These are phyloP conservation scores for Radopholus similis DNA, from an alignment of 1,140 invertebrate genomes.

Conservation along the genomic window DNA sequence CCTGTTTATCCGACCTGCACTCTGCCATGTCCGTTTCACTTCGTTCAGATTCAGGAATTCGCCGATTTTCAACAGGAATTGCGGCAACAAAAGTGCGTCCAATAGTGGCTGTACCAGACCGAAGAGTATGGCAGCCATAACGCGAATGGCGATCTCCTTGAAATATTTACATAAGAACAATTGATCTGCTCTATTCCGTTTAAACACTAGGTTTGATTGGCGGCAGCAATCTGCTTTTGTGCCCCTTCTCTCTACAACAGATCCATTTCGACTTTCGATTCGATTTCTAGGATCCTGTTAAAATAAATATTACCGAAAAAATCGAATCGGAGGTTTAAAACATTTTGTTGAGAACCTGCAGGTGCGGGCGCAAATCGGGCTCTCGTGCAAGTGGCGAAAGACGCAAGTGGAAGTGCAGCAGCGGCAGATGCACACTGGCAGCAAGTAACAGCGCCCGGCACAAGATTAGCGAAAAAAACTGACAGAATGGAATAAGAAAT, in stretches of 20 bases:
- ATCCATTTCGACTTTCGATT: too few species aligned
- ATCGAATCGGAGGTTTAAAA: too few species aligned
- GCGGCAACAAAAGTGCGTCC: not conserved
- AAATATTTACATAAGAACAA: not conserved
- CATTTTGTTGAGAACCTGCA: too few species aligned
- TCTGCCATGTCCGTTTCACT: constrained; percentile 34
- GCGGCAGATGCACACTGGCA: not conserved
- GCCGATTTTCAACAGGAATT: constrained; percentile 18
- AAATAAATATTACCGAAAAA: too few species aligned
- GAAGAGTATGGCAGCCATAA: too few species aligned
- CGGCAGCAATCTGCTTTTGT: too few species aligned
- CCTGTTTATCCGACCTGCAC: constrained; percentile 40
- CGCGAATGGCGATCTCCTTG: not conserved
- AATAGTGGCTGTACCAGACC: constrained; percentile 1
- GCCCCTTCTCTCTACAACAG: too few species aligned
- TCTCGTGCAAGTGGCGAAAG: too few species aligned
- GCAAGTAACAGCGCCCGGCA: not conserved
- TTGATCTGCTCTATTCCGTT: too few species aligned
- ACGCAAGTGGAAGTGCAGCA: not conserved
- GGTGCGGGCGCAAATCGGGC: too few species aligned
- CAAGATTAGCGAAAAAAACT: constrained; percentile 1
- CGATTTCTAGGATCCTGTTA: too few species aligned
- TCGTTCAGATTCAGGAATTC: constrained; percentile 20
- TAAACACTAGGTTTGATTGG: too few species aligned
- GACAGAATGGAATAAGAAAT: not conserved